Base-by-base conservation (phyloP, 1,140 invertebrate species). In the Mylabris phalerata region DNA sequence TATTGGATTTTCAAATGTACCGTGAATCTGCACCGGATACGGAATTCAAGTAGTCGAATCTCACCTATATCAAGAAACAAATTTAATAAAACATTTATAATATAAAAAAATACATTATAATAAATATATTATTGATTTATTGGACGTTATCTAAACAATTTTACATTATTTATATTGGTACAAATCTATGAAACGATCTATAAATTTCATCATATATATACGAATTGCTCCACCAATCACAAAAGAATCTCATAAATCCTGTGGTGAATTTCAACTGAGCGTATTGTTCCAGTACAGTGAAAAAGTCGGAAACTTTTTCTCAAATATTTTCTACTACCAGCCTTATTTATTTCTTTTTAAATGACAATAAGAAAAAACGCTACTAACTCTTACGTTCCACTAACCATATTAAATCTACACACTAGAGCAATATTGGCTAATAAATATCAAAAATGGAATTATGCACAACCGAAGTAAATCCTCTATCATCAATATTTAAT, bases 11-110 rank as follows among this genome's bases (percentile, higher is more conserved):
- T 59, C 44, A 59, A 59, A 59, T 59, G 43, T 59, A 47, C 39
- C 56, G 49, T 51, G 39, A 59, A 52, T 52, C 57, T 43, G 13
- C n/a, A 19, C 9, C 49, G 47, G 57, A 52, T 59, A 52, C 57
- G 57, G 44, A 60, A 60, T 60, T 60, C 59, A 60, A 60, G 48
- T 56, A 60, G 59, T 49, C 42, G 24, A 25, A 27, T 27, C 59
- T 60, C 54, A 59, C 57, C 57, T 59, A 45, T 49, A 59, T 54
- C 57, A 52, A 54, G 50, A 59, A 44, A 59, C 50, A 60, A 60
- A 60, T 60, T 60, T 60, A 60, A 60, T 60, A 60, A 60, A 60
- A 60, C 52, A 60, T 56, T 43, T 39, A 48, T 48, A 32, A 32
- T 32, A 60, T 55, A 50, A 42, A 52, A 46, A 27, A 19, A 26